A percentile compares a stretch with the other conserved stretches of the same genome.
phyloP scores from a whole-genome alignment of 2,797 vertebrate genomes.

The Bovichtus diacanthus region DNA sequence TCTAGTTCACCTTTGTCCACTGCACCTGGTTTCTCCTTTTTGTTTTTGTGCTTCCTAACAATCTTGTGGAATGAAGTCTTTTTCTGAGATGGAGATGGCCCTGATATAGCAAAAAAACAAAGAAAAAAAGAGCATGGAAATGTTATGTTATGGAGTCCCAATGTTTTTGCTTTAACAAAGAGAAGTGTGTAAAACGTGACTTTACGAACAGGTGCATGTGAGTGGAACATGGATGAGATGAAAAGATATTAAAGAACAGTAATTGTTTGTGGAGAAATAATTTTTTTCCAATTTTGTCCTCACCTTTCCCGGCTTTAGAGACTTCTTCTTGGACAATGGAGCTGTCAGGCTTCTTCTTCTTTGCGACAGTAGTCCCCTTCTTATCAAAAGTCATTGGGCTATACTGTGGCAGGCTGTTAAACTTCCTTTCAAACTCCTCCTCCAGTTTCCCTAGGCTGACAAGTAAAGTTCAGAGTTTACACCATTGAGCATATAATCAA shows the following conservation, averaged over 20 bases:
- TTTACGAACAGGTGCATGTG: constrained; percentile 33
- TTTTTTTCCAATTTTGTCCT: constrained; percentile 46
- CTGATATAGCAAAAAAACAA: constrained; percentile 86
- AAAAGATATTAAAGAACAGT: constrained; percentile 49
- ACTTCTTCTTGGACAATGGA: constrained; percentile 83
- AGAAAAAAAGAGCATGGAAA: constrained; percentile 73
- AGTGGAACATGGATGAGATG: constrained; percentile 53
- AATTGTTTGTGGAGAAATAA: constrained; percentile 18
- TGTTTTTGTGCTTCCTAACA: constrained; percentile 97
- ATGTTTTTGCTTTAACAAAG: constrained; percentile 60
- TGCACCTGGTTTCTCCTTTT: constrained; percentile 93
- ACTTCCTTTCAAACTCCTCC: constrained; percentile 99
- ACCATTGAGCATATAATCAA: not conserved
- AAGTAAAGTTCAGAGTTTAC: constrained; percentile 19
- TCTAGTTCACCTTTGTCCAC: constrained; percentile 90
- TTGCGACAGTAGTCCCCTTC: constrained; percentile 90
- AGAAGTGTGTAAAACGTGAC: constrained; percentile 36
- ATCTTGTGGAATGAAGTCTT: constrained; percentile 98
- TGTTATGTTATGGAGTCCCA: constrained; percentile 77
- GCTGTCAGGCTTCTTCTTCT: constrained; percentile 91
- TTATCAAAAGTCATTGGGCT: constrained; percentile 97
- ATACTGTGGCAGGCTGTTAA: constrained; percentile 98
- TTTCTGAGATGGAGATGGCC: constrained; percentile 96
- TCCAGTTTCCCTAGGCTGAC: constrained; percentile 94
- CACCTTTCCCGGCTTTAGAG: constrained; percentile 92